Evolutionary conservation across 2,888 invertebrate species (phyloP), one percentile per base, ranked within the genome.

Genomic region (Saturnia japonica): DNA sequence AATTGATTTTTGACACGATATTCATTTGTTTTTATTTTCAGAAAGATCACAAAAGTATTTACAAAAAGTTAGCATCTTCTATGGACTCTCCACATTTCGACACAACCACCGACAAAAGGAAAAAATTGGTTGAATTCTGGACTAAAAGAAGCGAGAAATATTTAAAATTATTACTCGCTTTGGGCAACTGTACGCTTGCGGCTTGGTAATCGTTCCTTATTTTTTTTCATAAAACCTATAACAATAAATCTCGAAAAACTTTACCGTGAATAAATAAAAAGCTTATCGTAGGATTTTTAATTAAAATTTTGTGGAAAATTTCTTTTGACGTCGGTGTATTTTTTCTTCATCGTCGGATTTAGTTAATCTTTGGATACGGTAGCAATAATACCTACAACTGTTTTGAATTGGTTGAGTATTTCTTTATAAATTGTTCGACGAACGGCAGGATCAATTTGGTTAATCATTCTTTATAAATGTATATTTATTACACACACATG

Each of bases 31-130:
- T 69, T 67, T 28, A 69, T 51, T 73, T 68, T 70, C 57, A 91
- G 90, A 77, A 84, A 71, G 74, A 78, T 25, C 77, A 91, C 72
- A 84, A 81, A 75, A 74, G 77, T 2, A 76, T 85, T 19, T 93
- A 87, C 74, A 87, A 85, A 68, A 78, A 80, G n/a, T 75, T 93
- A 22, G 85, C 89, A 0, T 78, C 78, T 34, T 82, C 91, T 0
- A 93, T 89, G 90, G 82, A 88, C 60, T 88, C 91, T 0, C 80
- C 83, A 0, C 77, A 84, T 74, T 92, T 92, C 71, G 91, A 92
- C 74, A 78, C 84, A 11, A 81, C 87, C 2, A 91, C 90, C 2
- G 68, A 74, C 1, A 76, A 78, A 68, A 81, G 92, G n/a, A 82
- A 75, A 54, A 75, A 79, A 42, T 72, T 92, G 40, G 75, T 91